phyloP scores from a whole-genome alignment of 2,888 invertebrate genomes.

The Caenorhabditis plicata region DNA sequence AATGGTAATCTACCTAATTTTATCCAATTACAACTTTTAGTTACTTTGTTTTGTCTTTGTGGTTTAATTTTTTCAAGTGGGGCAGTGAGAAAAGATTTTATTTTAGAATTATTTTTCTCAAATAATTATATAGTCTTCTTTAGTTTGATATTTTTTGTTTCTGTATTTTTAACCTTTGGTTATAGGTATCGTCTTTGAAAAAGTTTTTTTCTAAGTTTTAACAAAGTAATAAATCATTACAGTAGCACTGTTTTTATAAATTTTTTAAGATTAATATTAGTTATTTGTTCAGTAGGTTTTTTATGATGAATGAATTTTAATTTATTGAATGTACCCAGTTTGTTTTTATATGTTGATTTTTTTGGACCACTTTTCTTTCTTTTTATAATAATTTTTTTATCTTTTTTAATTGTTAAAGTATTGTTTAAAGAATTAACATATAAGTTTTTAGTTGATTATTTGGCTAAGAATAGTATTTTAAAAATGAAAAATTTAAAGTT shows the following conservation, averaged over 20 bases:
- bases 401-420: conserved; percentile 38
- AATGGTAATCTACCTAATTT: conserved; percentile 44
- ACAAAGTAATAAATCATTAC: conserved; percentile 40
- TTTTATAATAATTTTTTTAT: conserved; percentile 36
- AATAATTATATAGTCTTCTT: conserved; percentile 43
- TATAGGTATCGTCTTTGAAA: conserved; percentile 53
- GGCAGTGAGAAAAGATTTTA: conserved; percentile 52
- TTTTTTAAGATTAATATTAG: conserved; percentile 45
- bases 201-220: conserved; percentile 48
- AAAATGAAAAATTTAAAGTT: conserved; percentile 46
- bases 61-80: conserved; percentile 52
- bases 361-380: conserved; percentile 66
- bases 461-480: conserved; percentile 40
- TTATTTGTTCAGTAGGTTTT: conserved; percentile 41
- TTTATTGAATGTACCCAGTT: conserved; percentile 43
- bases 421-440: conserved; percentile 40
- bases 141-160: conserved; percentile 45
- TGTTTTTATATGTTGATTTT: conserved; percentile 50
- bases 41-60: conserved; percentile 53
- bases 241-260: conserved; percentile 44
- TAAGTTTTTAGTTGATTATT: conserved; percentile 51
- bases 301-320: conserved; percentile 47
- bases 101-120: conserved; percentile 49
- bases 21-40: conserved; percentile 44
- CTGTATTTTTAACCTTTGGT: conserved; percentile 51